A percentile compares a stretch with the other conserved stretches of the same genome.
Conservation (phyloP, 2,797 vertebrate genomes). For the Sebastes minor region DNA sequence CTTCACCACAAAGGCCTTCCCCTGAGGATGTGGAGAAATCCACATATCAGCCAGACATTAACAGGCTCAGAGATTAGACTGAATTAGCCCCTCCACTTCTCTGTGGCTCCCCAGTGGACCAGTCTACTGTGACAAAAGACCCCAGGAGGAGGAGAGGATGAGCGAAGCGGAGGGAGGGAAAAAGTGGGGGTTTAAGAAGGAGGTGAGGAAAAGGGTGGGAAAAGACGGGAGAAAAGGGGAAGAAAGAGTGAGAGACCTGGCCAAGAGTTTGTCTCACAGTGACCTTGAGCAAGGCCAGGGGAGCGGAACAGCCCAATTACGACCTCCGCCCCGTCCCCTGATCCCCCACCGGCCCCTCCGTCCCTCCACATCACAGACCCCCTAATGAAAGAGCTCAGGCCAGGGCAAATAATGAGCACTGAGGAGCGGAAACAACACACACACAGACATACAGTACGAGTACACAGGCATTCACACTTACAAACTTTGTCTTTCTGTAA, state of each 20-base stretch:
- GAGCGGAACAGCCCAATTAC: slow-evolving; percentile 83
- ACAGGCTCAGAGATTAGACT: slow-evolving; percentile 78
- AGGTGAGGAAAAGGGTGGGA: slow-evolving; percentile 20
- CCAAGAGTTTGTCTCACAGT: slow-evolving; percentile 66
- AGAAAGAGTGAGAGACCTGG: slow-evolving; percentile 56
- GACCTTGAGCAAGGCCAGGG: slow-evolving; percentile 78
- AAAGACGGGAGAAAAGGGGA: background rate
- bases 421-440: slow-evolving; percentile 54
- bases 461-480: slow-evolving; percentile 33
- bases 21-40: slow-evolving; percentile 75
- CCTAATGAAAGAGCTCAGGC: slow-evolving; percentile 81
- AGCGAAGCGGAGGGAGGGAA: slow-evolving; percentile 23
- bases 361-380: slow-evolving; percentile 64
- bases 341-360: slow-evolving; percentile 54
- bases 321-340: slow-evolving; percentile 71
- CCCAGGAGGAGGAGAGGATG: slow-evolving; percentile 67
- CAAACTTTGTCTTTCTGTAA: slow-evolving; percentile 61
- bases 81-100: slow-evolving; percentile 79
- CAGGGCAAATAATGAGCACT: slow-evolving; percentile 73
- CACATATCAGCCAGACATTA: slow-evolving; percentile 82
- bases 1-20: slow-evolving; percentile 79
- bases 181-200: slow-evolving; percentile 27
- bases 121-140: slow-evolving; percentile 73
- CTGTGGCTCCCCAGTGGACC: slow-evolving; percentile 64
- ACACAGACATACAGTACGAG: slow-evolving; percentile 17